Base-by-base conservation (phyloP, 2,888 invertebrate genomes). In the Scotopteryx bipunctaria region DNA sequence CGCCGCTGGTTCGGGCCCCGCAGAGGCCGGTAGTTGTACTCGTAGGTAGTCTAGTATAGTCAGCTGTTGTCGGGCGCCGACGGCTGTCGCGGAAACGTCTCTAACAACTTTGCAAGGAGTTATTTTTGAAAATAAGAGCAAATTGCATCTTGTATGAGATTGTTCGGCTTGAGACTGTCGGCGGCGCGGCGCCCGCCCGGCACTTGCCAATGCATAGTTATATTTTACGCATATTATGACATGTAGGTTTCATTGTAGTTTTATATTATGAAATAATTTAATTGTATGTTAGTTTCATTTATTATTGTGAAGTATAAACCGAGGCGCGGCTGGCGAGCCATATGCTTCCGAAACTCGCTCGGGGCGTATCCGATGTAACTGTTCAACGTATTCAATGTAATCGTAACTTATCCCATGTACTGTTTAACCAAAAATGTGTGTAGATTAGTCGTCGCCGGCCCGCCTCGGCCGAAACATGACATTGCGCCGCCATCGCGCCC, bases 201-300 rank as follows among this genome's bases (percentile, higher is more conserved):
- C 79, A 79, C 85, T 86, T 85, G 86, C 86, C 86, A 86, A 86
- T 85, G 86, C 85, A 79, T 86, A 85, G 82, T 75, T 81, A 59
- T 83, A 81, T 71, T 59, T 58, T 78, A 73, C 65, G 72, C 81
- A 65, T 77, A 71, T 74, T 72, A 73, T 76, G 74, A 77, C 76
- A 72, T 69, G 55, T 59, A 53, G 46, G 44, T 59, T 59, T 56
- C 46, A 40, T 63, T 60, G 62, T 40, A 46, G 56, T 56, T 63
- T 57, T 55, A 48, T 64, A 58, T 66, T 64, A 54, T 40, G 38
- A 23, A 55, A 38, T 51, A 44, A 38, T 33, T 35, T 61, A 55
- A 57, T 63, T 63, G 63, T 63, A 62, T 60, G 25, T 63, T n/a
- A 61, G 38, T 44, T 47, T 32, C 50, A 57, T 58, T 21, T 33